Base-by-base conservation (phyloP, 1,140 invertebrate genomes). In the Chironomus tepperi region DNA sequence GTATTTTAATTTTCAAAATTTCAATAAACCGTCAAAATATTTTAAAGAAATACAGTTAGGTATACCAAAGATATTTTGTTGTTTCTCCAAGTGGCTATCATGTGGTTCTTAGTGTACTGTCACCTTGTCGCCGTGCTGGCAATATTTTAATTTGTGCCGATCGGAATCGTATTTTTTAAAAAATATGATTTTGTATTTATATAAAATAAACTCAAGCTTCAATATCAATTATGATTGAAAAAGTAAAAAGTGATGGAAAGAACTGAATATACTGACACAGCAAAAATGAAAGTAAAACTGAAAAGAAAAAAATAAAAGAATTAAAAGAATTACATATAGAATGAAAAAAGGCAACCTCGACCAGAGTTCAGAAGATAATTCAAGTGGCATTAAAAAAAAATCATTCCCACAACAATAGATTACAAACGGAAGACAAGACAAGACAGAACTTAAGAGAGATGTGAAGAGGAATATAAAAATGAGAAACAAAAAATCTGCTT, bases 401-500 rank as follows among this genome's bases (percentile, higher is more conserved):
- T 57, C 47, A 57, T 57, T 57, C 47, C 47, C 47, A 57, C 47
- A 57, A 57, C 47, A 57, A 57, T 57, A n/a, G 47, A 57, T 57
- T n/a, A 57, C 47, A 57, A 57, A 57, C 47, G 47, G 47, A 57
- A 57, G 47, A 57, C 47, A 57, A 57, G 47, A 57, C 47, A 57
- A 57, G 12, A 57, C 12, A 12, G 47, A 57, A 57, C 12, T 34
- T 57, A 57, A 57, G 47, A 57, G 47, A 12, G 47, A 57, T 57
- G 47, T 57, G 47, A 57, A 57, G 47, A 57, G 12, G 12, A 57
- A n/a, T 57, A n/a, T 34, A 34, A n/a, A 57, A n/a, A 57, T 57
- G 47, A 57, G 47, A 57, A n/a, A 57, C n/a, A 57, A 57, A 57
- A 57, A 57, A 57, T 57, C 47, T 57, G 47, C 47, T 57, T 57